A percentile compares a stretch with the other conserved stretches of the same genome.
Evolutionary conservation across 92 coral and sea anemone genomes (phyloP).

Genomic region (Umimayanthus kanabou): DNA sequence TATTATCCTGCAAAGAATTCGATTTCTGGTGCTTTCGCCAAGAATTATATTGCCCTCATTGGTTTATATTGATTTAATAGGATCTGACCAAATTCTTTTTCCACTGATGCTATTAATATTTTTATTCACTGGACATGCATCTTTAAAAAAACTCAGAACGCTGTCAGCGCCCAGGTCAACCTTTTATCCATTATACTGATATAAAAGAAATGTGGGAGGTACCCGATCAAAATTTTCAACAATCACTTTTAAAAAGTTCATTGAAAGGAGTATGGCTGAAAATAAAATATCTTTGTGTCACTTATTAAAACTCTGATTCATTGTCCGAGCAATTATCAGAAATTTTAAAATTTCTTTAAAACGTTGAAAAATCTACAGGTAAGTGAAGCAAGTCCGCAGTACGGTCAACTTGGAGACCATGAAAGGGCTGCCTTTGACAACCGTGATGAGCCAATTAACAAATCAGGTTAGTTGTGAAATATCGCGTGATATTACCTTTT

Average conservation of each 20-base stretch:
- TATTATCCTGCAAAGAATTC: background rate
- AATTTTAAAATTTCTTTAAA: background rate
- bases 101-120: background rate
- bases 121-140: background rate
- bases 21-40: background rate
- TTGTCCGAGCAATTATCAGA: background rate
- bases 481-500: constrained; percentile 23
- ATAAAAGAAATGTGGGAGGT: background rate
- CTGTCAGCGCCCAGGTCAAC: background rate
- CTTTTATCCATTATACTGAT: background rate
- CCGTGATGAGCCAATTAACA: background rate
- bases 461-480: constrained; percentile 8
- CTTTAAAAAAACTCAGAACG: background rate
- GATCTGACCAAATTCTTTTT: background rate
- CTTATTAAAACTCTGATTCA: background rate
- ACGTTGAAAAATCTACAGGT: background rate
- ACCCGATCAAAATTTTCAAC: constrained; percentile 5
- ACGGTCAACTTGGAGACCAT: background rate
- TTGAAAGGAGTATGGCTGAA: background rate
- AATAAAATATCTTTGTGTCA: background rate
- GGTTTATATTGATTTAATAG: constrained; percentile 6
- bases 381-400: background rate
- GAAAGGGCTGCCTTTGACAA: too few relatives aligned
- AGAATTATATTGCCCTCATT: background rate
- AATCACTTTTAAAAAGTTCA: background rate